phyloP scores from a whole-genome alignment of 2,113 vertebrate species.

The Myrmecophaga tridactyla region DNA sequence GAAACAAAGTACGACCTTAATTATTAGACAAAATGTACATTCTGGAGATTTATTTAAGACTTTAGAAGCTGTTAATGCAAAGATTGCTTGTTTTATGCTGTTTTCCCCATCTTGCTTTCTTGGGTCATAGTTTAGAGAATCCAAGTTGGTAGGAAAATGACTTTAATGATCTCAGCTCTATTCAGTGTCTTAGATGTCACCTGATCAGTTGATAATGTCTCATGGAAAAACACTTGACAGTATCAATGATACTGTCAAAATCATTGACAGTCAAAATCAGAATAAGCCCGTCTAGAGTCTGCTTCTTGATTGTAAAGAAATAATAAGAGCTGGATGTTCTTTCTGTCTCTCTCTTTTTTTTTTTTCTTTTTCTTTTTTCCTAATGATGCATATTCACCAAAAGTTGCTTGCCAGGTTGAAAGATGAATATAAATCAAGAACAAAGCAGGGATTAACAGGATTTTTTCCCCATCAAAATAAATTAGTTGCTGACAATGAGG shows the following conservation, averaged over 20 bases:
- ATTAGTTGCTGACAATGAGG: conserved; percentile 6
- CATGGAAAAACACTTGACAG: conserved; percentile 23
- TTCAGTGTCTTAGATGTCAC: not conserved
- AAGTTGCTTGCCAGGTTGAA: conserved; percentile 36
- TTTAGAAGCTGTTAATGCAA: not conserved
- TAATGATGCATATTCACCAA: conserved; percentile 41
- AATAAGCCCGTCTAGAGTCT: conserved; percentile 51
- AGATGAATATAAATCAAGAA: conserved; percentile 31
- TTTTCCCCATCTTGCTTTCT: not conserved
- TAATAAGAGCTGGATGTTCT: conserved; percentile 17
- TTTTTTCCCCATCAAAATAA: not conserved
- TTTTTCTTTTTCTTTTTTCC: not conserved
- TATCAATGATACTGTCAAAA: conserved; percentile 32
- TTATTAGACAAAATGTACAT: not conserved
- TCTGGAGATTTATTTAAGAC: not conserved
- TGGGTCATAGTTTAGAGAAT: not conserved
- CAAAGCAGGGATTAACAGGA: not conserved
- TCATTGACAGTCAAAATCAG: conserved; percentile 60
- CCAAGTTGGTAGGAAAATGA: not conserved
- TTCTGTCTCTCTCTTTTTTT: not conserved
- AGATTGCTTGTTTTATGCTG: not conserved
- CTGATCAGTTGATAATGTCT: conserved; percentile 36
- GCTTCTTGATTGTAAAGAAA: conserved; percentile 45
- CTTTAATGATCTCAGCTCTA: not conserved
- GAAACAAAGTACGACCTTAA: conserved; percentile 5